Evolutionary conservation across 2,797 vertebrate species (phyloP).

Genomic region (Vultur gryphus): DNA sequence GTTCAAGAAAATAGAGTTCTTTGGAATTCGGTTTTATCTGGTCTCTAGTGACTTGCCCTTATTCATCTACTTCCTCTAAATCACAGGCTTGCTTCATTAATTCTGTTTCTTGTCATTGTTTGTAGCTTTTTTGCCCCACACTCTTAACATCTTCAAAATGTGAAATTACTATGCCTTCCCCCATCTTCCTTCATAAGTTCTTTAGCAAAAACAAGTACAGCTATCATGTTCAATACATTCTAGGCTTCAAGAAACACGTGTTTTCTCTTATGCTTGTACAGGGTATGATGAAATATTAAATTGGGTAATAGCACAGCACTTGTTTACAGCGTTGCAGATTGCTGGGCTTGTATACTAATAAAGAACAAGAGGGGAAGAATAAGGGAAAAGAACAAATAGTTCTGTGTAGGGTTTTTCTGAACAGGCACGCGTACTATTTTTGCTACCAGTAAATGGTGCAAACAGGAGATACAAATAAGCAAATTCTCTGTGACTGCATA

Average conservation of each 20-base stretch:
- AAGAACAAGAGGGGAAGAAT: not conserved
- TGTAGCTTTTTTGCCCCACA: not conserved
- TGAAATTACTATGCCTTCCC: not conserved
- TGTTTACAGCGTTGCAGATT: constrained; percentile 25
- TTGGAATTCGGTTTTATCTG: not conserved
- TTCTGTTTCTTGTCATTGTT: constrained; percentile 4
- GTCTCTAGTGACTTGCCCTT: constrained; percentile 21
- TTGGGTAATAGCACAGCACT: constrained; percentile 21
- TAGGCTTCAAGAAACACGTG: not conserved
- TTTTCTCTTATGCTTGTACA: not conserved
- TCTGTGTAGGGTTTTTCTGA: not conserved
- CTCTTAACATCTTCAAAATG: not conserved
- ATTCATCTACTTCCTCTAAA: constrained; percentile 8
- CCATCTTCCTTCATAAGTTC: not conserved
- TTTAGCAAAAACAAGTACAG: not conserved
- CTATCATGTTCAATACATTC: not conserved
- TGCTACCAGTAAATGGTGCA: not conserved
- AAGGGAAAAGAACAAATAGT: constrained; percentile 16
- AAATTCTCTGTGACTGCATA: not conserved
- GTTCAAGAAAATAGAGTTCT: constrained; percentile 2
- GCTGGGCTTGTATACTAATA: not conserved
- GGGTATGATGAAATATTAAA: constrained; percentile 43
- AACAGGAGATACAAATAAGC: not conserved
- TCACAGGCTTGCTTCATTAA: constrained; percentile 4
- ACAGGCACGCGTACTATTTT: not conserved